A percentile compares a stretch with the other conserved stretches of the same genome.
Conservation (phyloP, 2,888 invertebrate species). For the Spicauda simplicius region DNA sequence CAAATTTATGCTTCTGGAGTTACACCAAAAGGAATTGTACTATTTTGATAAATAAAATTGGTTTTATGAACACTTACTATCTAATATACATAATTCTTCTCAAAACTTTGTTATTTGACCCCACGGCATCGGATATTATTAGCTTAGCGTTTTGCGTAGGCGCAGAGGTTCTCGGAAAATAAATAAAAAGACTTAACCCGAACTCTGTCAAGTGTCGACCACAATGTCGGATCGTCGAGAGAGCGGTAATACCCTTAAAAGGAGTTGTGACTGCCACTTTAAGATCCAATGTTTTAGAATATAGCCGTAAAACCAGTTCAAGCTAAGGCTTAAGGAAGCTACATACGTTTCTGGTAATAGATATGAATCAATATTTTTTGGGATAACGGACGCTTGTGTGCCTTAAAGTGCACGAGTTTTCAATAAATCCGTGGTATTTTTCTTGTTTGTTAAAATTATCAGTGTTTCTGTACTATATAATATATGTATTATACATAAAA, state of each 20-base stretch:
- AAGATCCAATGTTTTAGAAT: conserved; percentile 27
- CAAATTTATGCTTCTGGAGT: too few species aligned
- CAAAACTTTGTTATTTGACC: conserved; percentile 9
- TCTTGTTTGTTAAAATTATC: too few species aligned
- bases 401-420: not conserved
- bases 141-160: conserved; percentile 30
- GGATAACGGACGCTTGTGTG: not conserved
- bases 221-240: conserved; percentile 6
- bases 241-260: conserved; percentile 20
- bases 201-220: conserved; percentile 30
- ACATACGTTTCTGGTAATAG: not conserved
- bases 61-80: too few species aligned
- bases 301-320: not conserved
- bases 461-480: too few species aligned
- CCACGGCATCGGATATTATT: conserved; percentile 11
- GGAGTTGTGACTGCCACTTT: conserved; percentile 25
- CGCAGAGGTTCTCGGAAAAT: conserved; percentile 27
- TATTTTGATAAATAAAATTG: too few species aligned
- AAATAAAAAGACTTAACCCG: conserved; percentile 25
- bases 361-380: not conserved
- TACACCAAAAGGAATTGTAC: too few species aligned
- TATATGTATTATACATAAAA: too few species aligned
- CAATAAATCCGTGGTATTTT: not conserved
- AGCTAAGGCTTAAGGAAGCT: too few species aligned
- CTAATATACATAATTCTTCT: too few species aligned